These are phyloP conservation scores for Andricus quercusramuli DNA, from an alignment of 2,888 invertebrate genomes.

Conservation along the genomic window DNA sequence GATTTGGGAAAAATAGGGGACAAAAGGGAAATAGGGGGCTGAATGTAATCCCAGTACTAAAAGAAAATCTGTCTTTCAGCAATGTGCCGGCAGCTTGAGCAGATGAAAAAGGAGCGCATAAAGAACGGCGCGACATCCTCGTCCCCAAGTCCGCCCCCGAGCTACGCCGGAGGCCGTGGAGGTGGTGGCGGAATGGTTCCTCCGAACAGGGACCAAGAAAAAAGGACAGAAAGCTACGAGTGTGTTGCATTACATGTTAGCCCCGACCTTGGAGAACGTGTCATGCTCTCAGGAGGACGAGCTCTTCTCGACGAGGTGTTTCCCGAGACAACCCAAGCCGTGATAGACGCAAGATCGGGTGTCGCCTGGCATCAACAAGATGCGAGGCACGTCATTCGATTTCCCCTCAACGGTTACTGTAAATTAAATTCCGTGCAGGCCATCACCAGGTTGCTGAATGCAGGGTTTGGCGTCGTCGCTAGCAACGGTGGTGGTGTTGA, in stretches of 20 bases:
- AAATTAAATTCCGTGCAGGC: slow-evolving; percentile 94
- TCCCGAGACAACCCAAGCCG: slow-evolving; percentile 88
- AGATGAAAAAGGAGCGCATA: slow-evolving; percentile 85
- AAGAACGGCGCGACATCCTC: slow-evolving; percentile 79
- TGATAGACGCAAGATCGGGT: slow-evolving; percentile 89
- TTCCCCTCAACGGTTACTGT: slow-evolving; percentile 93
- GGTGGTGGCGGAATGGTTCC: slow-evolving; percentile 63
- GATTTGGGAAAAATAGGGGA: no score
- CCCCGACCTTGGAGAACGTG: slow-evolving; percentile 89
- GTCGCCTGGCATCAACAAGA: slow-evolving; percentile 91
- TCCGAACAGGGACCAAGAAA: slow-evolving; percentile 52
- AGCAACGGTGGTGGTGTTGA: slow-evolving; percentile 93
- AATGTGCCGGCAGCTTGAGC: slow-evolving; percentile 87
- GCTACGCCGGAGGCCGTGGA: slow-evolving; percentile 68
- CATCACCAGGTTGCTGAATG: slow-evolving; percentile 88
- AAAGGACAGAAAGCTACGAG: slow-evolving; percentile 82
- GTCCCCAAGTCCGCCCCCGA: slow-evolving; percentile 72
- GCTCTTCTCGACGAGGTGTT: slow-evolving; percentile 88
- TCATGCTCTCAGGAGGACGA: slow-evolving; percentile 90
- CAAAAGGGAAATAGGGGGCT: no score
- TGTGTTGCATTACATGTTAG: slow-evolving; percentile 90
- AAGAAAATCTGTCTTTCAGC: slow-evolving; percentile 79
- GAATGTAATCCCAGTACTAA: background rate
- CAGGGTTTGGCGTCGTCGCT: slow-evolving; percentile 88
- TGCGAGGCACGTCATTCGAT: slow-evolving; percentile 90